Conservation (phyloP, 2,888 invertebrate genomes). For the Leptinotarsa haldemani region DNA sequence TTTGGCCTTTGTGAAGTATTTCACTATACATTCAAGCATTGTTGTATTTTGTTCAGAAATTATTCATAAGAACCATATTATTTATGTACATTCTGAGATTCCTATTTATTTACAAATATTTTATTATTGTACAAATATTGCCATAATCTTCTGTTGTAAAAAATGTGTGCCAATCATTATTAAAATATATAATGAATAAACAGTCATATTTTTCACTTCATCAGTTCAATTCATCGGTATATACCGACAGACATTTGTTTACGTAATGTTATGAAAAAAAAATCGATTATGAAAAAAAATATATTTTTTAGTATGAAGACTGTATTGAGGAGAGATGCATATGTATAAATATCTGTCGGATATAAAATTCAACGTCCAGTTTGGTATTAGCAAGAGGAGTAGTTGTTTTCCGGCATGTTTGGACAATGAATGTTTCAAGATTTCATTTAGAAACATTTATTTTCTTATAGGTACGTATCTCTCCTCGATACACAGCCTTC, state of each 20-base stretch:
- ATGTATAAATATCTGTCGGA: no score
- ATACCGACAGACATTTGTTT: background rate
- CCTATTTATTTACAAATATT: slow-evolving; percentile 57
- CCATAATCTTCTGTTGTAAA: slow-evolving; percentile 61
- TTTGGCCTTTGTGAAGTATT: slow-evolving; percentile 20
- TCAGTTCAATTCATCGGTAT: background rate
- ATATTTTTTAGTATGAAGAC: no score
- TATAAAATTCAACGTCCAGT: no score
- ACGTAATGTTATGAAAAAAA: no score
- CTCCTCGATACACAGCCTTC: no score
- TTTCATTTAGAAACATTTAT: no score
- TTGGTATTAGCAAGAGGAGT: no score
- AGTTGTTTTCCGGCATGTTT: no score
- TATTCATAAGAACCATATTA: slow-evolving; percentile 37
- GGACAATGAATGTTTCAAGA: no score
- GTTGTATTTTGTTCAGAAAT: slow-evolving; percentile 40
- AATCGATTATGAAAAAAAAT: no score
- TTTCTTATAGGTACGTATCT: no score
- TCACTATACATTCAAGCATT: slow-evolving; percentile 36
- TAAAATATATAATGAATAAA: slow-evolving; percentile 55
- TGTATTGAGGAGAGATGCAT: no score
- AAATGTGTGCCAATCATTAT: slow-evolving; percentile 67
- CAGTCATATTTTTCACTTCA: slow-evolving; percentile 6
- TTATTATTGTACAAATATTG: slow-evolving; percentile 63
- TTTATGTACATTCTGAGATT: slow-evolving; percentile 56